These are phyloP conservation scores for Patella vulgata DNA, from an alignment of 1,140 invertebrate species.

Conservation along the genomic window DNA sequence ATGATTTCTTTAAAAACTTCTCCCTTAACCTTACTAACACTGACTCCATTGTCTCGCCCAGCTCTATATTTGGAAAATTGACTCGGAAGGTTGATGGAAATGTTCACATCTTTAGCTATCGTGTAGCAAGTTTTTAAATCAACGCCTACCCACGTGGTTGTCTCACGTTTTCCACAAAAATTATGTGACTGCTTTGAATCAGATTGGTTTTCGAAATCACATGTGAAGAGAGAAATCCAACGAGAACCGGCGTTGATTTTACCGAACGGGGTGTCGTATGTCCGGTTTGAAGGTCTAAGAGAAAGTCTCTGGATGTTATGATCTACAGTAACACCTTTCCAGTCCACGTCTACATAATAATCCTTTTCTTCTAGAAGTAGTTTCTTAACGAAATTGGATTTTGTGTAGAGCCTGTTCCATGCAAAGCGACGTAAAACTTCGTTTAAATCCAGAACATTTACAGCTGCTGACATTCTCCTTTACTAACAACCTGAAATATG, in stretches of 20 bases:
- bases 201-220: slow-evolving; percentile 37
- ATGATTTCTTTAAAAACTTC: slow-evolving; percentile 35
- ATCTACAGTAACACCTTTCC: slow-evolving; percentile 20
- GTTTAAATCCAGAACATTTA: slow-evolving; percentile 21
- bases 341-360: slow-evolving; percentile 27
- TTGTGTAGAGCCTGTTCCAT: slow-evolving; percentile 9
- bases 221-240: slow-evolving; percentile 30
- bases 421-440: slow-evolving; percentile 17
- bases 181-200: slow-evolving; percentile 31
- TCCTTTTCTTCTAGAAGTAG: slow-evolving; percentile 27
- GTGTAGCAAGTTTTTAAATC: slow-evolving; percentile 33
- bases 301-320: slow-evolving; percentile 29
- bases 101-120: slow-evolving; percentile 26
- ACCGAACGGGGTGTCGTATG: slow-evolving; percentile 26
- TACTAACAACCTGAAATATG: too few relatives aligned
- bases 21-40: slow-evolving; percentile 36
- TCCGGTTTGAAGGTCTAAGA: slow-evolving; percentile 12
- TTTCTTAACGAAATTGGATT: slow-evolving; percentile 21
- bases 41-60: slow-evolving; percentile 33
- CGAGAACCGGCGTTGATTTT: slow-evolving; percentile 24
- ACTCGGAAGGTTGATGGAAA: slow-evolving; percentile 28
- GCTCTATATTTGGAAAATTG: slow-evolving; percentile 30
- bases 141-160: slow-evolving; percentile 34
- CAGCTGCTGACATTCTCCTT: not conserved
- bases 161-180: slow-evolving; percentile 30